These are phyloP conservation scores for Piprites chloris DNA, from an alignment of 2,113 vertebrate genomes.

Conservation along the genomic window DNA sequence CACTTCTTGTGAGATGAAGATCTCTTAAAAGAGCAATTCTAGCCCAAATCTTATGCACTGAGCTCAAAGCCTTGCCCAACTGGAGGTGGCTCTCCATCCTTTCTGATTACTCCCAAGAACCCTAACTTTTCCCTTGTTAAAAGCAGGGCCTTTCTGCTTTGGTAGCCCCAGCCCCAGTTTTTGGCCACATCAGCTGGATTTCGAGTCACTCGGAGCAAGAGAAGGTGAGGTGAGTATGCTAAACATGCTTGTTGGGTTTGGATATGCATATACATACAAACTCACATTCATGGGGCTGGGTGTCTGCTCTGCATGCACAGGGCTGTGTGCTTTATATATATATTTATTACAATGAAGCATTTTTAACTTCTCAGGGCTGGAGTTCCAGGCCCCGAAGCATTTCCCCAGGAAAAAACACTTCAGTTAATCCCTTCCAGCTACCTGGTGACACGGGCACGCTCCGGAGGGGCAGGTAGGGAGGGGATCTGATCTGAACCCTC, in stretches of 20 bases:
- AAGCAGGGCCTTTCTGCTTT: background rate
- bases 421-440: background rate
- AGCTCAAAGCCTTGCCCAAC: background rate
- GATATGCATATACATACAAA: background rate
- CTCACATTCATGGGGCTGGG: background rate
- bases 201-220: background rate
- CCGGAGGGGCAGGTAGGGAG: background rate
- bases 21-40: background rate
- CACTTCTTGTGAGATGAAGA: background rate
- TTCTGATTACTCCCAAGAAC: background rate
- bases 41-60: background rate
- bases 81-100: background rate
- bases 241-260: background rate
- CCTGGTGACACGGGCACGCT: background rate
- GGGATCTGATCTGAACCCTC: background rate
- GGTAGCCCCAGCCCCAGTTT: background rate
- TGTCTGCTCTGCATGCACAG: background rate
- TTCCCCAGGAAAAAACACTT: background rate
- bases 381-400: background rate
- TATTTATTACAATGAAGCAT: background rate
- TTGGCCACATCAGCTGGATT: background rate
- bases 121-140: background rate
- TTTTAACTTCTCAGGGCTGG: background rate
- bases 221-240: background rate
- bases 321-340: background rate